These are phyloP conservation scores for Mamestra configurata DNA, from an alignment of 1,140 invertebrate species.

Conservation along the genomic window DNA sequence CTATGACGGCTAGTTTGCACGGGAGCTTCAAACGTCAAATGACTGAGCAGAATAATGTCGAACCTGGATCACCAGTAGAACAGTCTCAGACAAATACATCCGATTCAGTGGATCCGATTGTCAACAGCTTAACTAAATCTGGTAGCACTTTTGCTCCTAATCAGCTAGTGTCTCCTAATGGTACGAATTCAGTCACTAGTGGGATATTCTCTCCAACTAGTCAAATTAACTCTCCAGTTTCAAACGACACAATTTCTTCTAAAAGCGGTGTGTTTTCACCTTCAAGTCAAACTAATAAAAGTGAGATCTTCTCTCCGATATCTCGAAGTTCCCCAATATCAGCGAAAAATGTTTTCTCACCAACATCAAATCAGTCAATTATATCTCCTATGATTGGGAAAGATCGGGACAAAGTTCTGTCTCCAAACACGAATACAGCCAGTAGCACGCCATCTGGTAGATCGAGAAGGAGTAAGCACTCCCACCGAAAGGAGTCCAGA, in stretches of 20 bases:
- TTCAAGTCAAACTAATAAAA: slow-evolving; percentile 86
- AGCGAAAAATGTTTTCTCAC: slow-evolving; percentile 84
- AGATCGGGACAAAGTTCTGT: slow-evolving; percentile 86
- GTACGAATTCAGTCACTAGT: slow-evolving; percentile 87
- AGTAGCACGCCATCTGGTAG: slow-evolving; percentile 87
- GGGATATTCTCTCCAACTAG: slow-evolving; percentile 88
- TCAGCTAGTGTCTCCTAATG: slow-evolving; percentile 88
- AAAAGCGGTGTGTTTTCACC: slow-evolving; percentile 87
- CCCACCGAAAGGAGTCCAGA: slow-evolving; percentile 89
- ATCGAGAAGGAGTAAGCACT: slow-evolving; percentile 87
- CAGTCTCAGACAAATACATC: slow-evolving; percentile 82
- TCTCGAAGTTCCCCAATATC: slow-evolving; percentile 84
- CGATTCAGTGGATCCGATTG: slow-evolving; percentile 80
- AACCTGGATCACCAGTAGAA: slow-evolving; percentile 81
- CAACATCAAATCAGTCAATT: slow-evolving; percentile 83
- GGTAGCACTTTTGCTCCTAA: slow-evolving; percentile 81
- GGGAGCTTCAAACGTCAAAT: slow-evolving; percentile 86
- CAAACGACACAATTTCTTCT: slow-evolving; percentile 87
- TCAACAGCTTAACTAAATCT: slow-evolving; percentile 81
- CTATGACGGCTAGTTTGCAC: slow-evolving; percentile 85
- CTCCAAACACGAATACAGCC: slow-evolving; percentile 86
- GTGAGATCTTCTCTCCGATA: slow-evolving; percentile 85
- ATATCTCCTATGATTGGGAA: slow-evolving; percentile 86
- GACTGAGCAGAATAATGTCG: slow-evolving; percentile 74
- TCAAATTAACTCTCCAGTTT: slow-evolving; percentile 87